These are phyloP conservation scores for Axinella damicornis DNA, from an alignment of 37 sponge, comb jelly and placozoan genomes.

Conservation along the genomic window DNA sequence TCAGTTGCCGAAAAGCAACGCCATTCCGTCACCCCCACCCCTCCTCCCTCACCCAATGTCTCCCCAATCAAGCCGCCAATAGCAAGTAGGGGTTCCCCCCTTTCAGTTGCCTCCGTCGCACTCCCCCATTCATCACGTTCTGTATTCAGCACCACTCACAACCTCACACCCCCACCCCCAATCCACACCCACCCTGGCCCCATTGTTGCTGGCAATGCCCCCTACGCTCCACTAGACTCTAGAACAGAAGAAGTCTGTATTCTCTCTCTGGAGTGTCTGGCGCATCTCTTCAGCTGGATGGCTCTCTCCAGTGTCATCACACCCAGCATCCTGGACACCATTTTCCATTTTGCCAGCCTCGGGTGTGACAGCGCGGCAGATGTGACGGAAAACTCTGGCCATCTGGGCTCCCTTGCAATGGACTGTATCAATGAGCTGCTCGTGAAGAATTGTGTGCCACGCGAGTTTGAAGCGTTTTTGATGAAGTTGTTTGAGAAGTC, in stretches of 20 bases:
- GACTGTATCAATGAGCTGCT: conserved; percentile 84
- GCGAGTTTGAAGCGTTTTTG: conserved; percentile 74
- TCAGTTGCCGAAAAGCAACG: conserved; percentile 43
- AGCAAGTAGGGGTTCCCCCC: not conserved
- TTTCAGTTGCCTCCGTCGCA: not conserved
- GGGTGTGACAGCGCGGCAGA: conserved; percentile 74
- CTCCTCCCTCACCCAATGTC: conserved; percentile 53
- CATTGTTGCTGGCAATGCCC: not conserved
- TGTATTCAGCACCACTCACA: too few relatives aligned
- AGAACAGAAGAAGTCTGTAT: conserved; percentile 57
- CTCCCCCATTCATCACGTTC: not conserved
- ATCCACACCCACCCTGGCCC: not conserved
- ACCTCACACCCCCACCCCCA: not conserved
- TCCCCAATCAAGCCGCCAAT: conserved; percentile 16
- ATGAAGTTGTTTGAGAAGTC: conserved; percentile 82
- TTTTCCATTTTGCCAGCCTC: conserved; percentile 78
- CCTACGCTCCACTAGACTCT: conserved; percentile 55
- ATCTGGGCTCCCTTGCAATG: conserved; percentile 79
- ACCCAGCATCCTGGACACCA: conserved; percentile 56
- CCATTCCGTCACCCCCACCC: conserved; percentile 56
- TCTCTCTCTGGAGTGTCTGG: conserved; percentile 65
- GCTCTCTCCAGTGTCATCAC: conserved; percentile 70
- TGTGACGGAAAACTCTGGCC: conserved; percentile 42
- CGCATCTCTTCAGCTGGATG: conserved; percentile 87
- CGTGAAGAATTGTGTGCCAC: conserved; percentile 72